These are phyloP conservation scores for Notothenia rossii DNA, from an alignment of 2,113 vertebrate species.

Conservation along the genomic window DNA sequence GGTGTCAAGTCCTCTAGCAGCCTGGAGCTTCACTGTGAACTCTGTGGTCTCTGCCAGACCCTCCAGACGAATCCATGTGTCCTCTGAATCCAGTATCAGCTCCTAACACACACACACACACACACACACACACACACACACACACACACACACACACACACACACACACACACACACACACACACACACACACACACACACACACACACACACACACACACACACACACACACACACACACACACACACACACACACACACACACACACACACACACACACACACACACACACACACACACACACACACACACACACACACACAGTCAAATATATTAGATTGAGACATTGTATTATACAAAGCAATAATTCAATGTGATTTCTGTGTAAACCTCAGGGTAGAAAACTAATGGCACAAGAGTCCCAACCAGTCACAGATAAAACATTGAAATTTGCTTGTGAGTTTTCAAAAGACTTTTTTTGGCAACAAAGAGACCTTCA, in stretches of 20 bases:
- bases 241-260: background rate
- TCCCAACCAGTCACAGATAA: slow-evolving; percentile 32
- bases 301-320: background rate
- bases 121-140: background rate
- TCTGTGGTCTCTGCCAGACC: slow-evolving; percentile 93
- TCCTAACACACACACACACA: slow-evolving; percentile 82
- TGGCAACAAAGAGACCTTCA: slow-evolving; percentile 21
- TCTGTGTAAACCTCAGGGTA: slow-evolving; percentile 26
- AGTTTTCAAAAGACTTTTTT: background rate
- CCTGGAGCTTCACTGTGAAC: slow-evolving; percentile 92
- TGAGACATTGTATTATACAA: slow-evolving; percentile 19
- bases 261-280: background rate
- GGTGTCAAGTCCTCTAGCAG: slow-evolving; percentile 87
- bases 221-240: background rate
- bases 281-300: background rate
- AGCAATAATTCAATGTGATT: slow-evolving; percentile 20
- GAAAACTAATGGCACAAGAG: slow-evolving; percentile 31
- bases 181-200: background rate
- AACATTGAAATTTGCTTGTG: slow-evolving; percentile 21
- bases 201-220: slow-evolving; percentile 1
- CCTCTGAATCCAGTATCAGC: slow-evolving; percentile 95
- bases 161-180: background rate
- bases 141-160: slow-evolving; percentile 2
- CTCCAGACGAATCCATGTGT: slow-evolving; percentile 97
- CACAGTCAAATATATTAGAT: background rate